Evolutionary conservation across 2,797 vertebrate species (phyloP), one percentile per base, ranked within the genome.

Genomic region (Brotula barbata): DNA sequence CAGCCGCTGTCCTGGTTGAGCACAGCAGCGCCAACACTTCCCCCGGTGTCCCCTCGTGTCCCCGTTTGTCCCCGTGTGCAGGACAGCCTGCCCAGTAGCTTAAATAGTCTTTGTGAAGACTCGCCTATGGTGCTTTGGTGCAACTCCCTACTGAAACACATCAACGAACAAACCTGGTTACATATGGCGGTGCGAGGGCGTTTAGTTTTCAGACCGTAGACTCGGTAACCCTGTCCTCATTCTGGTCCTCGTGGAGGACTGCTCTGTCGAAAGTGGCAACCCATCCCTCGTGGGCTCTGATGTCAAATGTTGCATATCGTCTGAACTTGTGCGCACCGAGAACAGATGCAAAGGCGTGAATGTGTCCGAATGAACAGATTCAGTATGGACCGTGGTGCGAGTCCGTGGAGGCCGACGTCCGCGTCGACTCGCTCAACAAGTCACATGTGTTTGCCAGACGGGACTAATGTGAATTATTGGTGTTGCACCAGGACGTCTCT

Each of bases 71-170:
- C 39, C 19, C 44, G 25, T 54, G 51, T 7, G 22, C 41, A 21
- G 55, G 57, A 47, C 42, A 60, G 15, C 28, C 34, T 48, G 36
- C 48, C 64, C 54, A 47, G 63, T 59, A 75, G 68, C 64, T 55
- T 45, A 69, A 39, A 41, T 56, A 28, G 78, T 80, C 57, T 81
- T 60, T 68, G 51, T 52, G 22, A 61, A 76, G 78, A 64, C 72
- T 73, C 19, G 64, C 73, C 53, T 53, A 59, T 64, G 87, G 87
- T 89, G 90, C 89, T 89, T 83, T 71, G 71, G 85, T 85, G 84
- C 78, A 77, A 73, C 80, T 80, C 80, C 55, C 75, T 81, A 75
- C 83, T 86, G 73, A 85, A 59, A 77, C 42, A 19, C 46, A 11
- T 50, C 40, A 22, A 64, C 12, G 68, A 77, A 75, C 61, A 73